Conservation (phyloP, 2,888 invertebrate genomes). For the Drosophila hamatofila region DNA sequence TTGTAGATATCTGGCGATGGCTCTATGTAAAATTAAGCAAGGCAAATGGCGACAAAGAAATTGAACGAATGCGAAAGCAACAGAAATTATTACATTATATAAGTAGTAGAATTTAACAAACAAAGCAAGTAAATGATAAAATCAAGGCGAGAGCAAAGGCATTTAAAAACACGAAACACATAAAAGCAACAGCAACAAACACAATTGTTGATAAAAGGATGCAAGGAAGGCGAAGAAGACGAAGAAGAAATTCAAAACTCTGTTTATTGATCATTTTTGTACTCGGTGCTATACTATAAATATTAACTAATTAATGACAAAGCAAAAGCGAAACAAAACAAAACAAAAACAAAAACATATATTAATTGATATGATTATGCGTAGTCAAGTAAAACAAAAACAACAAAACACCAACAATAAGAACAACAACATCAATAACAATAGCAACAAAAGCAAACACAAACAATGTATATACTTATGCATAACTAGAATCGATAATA, state of each 20-base stretch:
- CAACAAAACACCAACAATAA: slow-evolving; percentile 23
- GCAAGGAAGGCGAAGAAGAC: not conserved
- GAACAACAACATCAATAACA: slow-evolving; percentile 29
- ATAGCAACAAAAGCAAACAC: slow-evolving; percentile 16
- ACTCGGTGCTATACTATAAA: slow-evolving; percentile 85
- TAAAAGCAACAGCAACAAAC: slow-evolving; percentile 20
- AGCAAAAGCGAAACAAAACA: slow-evolving; percentile 39
- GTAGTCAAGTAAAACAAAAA: slow-evolving; percentile 62
- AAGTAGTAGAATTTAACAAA: slow-evolving; percentile 71
- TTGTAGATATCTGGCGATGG: slow-evolving; percentile 83
- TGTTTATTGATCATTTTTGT: slow-evolving; percentile 82
- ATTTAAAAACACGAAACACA: slow-evolving; percentile 40
- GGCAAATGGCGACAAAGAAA: slow-evolving; percentile 27
- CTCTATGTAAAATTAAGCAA: slow-evolving; percentile 75
- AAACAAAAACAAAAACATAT: slow-evolving; percentile 32
- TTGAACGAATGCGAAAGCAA: slow-evolving; percentile 59
- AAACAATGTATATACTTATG: slow-evolving; percentile 57
- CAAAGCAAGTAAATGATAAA: slow-evolving; percentile 31
- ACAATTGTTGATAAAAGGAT: slow-evolving; percentile 48
- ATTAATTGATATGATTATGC: slow-evolving; percentile 67
- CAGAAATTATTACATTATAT: slow-evolving; percentile 78
- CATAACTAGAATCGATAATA: slow-evolving; percentile 50
- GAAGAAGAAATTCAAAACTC: slow-evolving; percentile 67
- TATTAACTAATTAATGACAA: slow-evolving; percentile 76
- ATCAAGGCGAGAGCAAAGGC: slow-evolving; percentile 41